Conservation (phyloP, 1,140 invertebrate species). For the Rhynchophorus ferrugineus region DNA sequence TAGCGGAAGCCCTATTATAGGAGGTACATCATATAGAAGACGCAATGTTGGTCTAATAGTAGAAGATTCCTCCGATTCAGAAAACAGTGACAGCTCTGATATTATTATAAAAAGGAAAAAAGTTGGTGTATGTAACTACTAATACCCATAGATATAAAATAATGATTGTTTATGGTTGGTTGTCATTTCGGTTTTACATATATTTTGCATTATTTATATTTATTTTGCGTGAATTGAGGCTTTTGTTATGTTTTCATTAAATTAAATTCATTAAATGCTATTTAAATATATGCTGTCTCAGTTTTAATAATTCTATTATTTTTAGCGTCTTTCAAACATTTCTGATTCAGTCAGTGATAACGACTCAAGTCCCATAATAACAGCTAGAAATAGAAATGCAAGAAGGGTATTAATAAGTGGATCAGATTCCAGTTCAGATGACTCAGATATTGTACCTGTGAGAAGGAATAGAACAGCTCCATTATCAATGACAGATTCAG, state of each 20-base stretch:
- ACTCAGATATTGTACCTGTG: conserved; percentile 13
- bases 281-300: no score
- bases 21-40: conserved; percentile 4
- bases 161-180: no score
- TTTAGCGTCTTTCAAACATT: conserved; percentile 3
- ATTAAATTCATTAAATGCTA: no score
- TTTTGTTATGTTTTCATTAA: no score
- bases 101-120: conserved; percentile 25
- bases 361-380: background rate
- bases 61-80: conserved; percentile 24
- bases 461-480: conserved; percentile 1
- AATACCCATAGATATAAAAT: conserved; percentile 1
- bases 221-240: no score
- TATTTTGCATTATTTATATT: no score
- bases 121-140: conserved; percentile 28
- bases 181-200: no score
- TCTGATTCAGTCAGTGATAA: background rate
- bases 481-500: conserved; percentile 14
- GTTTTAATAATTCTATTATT: no score
- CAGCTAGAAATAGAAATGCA: background rate
- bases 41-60: conserved; percentile 1
- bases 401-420: background rate
- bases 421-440: background rate
- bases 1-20: conserved; percentile 35
- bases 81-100: conserved; percentile 25